These are phyloP conservation scores for Emys orbicularis DNA, from an alignment of 2,797 vertebrate genomes.

Conservation along the genomic window DNA sequence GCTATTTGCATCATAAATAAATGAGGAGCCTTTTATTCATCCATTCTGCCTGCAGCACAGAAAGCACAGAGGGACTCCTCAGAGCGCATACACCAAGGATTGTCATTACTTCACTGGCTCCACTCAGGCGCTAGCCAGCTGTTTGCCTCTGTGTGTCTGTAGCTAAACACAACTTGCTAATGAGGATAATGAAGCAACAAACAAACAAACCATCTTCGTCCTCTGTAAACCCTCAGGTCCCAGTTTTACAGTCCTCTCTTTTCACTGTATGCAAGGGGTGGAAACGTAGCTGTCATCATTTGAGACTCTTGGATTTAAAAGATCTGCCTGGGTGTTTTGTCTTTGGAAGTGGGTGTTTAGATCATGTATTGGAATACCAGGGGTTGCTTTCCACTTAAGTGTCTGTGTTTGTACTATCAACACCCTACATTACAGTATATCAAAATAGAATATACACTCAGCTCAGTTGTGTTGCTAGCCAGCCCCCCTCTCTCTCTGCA, in stretches of 20 bases:
- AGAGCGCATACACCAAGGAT: not conserved
- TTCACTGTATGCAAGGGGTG: not conserved
- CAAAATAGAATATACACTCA: fast-evolving
- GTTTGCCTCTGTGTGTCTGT: not conserved
- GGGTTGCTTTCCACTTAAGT: not conserved
- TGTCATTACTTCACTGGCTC: not conserved
- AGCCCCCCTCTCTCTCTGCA: not conserved
- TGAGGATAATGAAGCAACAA: not conserved
- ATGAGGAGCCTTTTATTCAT: slow-evolving; percentile 86
- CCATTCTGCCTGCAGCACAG: slow-evolving; percentile 55
- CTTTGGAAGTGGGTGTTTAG: not conserved
- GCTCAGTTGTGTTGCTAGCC: not conserved
- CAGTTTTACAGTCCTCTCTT: not conserved
- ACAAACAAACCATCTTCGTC: not conserved
- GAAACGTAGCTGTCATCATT: fast-evolving
- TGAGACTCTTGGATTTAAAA: not conserved
- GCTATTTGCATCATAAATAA: slow-evolving; percentile 92
- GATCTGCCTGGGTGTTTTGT: not conserved
- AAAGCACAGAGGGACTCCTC: slow-evolving; percentile 15
- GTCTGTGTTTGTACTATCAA: fast-evolving
- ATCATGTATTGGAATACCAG: fast-evolving
- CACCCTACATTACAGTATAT: not conserved
- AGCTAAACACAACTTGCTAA: not conserved
- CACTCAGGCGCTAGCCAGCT: not conserved
- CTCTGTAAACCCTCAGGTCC: fast-evolving